A percentile compares a stretch with the other conserved stretches of the same genome.
These are phyloP conservation scores for Brachyrhaphis roseni DNA, from an alignment of 2,797 vertebrate genomes.

Conservation along the genomic window DNA sequence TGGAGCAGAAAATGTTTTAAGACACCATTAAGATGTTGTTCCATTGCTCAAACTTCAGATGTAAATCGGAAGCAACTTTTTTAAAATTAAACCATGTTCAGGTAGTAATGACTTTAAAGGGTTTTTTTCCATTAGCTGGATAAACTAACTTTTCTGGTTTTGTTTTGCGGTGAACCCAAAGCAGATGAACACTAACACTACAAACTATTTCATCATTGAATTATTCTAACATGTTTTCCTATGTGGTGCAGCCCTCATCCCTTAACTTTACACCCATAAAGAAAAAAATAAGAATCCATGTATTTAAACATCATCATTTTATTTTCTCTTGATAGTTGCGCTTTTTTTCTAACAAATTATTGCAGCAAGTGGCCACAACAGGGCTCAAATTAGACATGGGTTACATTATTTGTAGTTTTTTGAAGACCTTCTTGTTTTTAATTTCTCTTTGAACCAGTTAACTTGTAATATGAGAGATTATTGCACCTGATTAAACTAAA, in stretches of 20 bases:
- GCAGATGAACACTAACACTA: too few species aligned
- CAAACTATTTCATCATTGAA: too few species aligned
- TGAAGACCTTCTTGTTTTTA: neutral
- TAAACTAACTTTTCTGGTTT: too few species aligned
- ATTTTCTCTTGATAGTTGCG: neutral
- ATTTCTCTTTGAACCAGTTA: neutral
- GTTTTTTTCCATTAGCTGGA: too few species aligned
- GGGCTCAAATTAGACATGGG: neutral
- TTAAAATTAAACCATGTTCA: neutral
- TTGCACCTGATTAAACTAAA: neutral
- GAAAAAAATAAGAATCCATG: neutral
- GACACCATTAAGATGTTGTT: neutral
- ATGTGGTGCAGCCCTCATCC: too few species aligned
- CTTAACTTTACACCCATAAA: neutral
- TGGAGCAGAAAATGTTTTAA: neutral
- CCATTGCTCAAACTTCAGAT: neutral
- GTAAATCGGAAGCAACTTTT: neutral
- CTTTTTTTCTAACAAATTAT: neutral
- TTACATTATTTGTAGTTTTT: neutral
- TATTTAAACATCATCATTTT: neutral
- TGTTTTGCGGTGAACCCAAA: too few species aligned
- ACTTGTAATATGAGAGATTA: neutral
- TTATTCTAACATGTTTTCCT: too few species aligned
- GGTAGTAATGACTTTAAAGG: too few species aligned
- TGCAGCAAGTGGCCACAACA: neutral